Conservation (phyloP, 1,140 invertebrate genomes). For the Euglossa dilemma region DNA sequence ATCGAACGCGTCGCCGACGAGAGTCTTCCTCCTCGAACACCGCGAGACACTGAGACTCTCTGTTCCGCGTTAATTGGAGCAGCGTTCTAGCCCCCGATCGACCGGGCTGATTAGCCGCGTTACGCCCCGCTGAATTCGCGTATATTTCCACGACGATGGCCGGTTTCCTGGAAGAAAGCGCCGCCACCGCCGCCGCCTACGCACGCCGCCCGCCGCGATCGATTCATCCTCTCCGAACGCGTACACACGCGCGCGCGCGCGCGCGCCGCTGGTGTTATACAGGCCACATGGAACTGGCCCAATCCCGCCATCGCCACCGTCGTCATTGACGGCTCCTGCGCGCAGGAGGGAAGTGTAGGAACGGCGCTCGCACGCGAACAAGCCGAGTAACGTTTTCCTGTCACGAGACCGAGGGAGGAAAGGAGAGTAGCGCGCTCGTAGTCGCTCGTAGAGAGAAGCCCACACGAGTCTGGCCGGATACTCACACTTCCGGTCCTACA, state of each 20-base stretch:
- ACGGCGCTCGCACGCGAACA: constrained; percentile 63
- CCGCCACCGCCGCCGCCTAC: constrained; percentile 33
- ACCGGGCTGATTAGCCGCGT: constrained; percentile 9
- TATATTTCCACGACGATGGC: constrained; percentile 11
- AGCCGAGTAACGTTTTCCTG: constrained; percentile 39
- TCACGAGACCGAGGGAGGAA: constrained; percentile 49
- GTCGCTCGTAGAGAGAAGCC: constrained; percentile 79
- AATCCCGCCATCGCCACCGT: constrained; percentile 49
- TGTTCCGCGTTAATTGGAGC: background rate
- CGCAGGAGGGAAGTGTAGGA: constrained; percentile 55
- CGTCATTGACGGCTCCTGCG: constrained; percentile 40
- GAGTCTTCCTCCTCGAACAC: too few species aligned
- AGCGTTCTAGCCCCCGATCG: constrained; percentile 5
- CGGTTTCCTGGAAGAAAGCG: constrained; percentile 52
- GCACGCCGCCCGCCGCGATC: constrained; percentile 36
- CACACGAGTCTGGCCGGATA: constrained; percentile 83
- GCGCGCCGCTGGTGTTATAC: too few species aligned
- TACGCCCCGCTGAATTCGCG: constrained; percentile 6
- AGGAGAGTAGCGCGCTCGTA: constrained; percentile 69
- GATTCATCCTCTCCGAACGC: constrained; percentile 36
- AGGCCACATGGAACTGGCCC: constrained; percentile 27
- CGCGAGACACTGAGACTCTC: too few species aligned
- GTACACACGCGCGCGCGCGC: too few species aligned
- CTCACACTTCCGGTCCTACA: constrained; percentile 82
- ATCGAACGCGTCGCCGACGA: too few species aligned